Conservation (phyloP, 35 echinoderm and acorn worm genomes). For the Antedon bifida region DNA sequence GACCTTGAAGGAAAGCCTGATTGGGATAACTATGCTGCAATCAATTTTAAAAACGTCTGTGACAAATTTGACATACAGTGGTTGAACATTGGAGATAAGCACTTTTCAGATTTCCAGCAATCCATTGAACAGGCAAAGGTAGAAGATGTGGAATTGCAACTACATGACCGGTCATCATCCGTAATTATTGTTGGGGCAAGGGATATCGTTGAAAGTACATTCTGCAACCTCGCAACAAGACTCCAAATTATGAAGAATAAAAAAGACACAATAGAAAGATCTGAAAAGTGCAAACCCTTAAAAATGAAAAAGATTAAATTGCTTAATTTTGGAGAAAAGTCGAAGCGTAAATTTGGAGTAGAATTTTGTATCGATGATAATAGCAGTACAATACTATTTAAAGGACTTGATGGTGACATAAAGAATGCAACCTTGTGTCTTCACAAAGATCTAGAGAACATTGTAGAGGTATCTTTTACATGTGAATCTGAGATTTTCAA, state of each 20-base stretch:
- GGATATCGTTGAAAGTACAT: neutral
- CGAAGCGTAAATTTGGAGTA: neutral
- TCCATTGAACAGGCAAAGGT: too few relatives aligned
- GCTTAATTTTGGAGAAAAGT: neutral
- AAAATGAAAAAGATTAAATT: neutral
- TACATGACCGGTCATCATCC: too few relatives aligned
- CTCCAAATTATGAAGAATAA: neutral
- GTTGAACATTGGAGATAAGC: neutral
- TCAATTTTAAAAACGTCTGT: neutral
- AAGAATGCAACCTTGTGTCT: neutral
- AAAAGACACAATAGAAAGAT: neutral
- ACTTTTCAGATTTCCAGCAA: neutral
- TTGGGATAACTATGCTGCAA: neutral
- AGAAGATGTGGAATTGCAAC: too few relatives aligned
- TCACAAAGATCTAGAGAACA: constrained; percentile 1
- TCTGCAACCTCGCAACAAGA: neutral
- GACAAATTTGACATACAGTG: neutral
- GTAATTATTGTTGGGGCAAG: too few relatives aligned
- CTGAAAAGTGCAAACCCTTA: neutral
- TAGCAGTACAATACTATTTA: neutral
- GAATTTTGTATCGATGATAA: neutral
- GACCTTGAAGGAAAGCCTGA: neutral
- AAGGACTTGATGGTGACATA: constrained; percentile 7
- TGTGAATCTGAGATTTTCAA: neutral
- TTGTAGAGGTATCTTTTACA: neutral